Percentiles rank a stretch among this genome's conserved stretches.
Conservation (phyloP, 2,797 vertebrate species). For the Siniperca undulata region DNA sequence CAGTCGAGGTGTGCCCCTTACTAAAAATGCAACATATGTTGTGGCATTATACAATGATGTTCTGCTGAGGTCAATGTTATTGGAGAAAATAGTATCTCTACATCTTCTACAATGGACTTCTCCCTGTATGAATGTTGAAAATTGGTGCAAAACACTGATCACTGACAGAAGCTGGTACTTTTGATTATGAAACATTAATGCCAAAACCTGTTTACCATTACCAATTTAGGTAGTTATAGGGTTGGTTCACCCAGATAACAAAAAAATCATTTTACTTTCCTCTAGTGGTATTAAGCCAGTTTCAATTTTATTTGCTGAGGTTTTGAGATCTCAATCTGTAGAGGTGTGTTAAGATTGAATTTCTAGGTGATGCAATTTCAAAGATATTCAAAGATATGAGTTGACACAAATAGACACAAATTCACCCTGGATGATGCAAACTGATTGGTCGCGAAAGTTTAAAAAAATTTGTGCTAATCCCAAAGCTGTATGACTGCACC, state of each 20-base stretch:
- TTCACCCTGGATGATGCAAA: not conserved
- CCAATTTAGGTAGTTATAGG: conserved; percentile 2
- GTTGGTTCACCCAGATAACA: not conserved
- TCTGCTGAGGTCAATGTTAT: not conserved
- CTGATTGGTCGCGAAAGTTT: not conserved
- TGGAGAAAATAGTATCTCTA: not conserved
- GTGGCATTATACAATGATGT: not conserved
- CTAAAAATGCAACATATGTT: not conserved
- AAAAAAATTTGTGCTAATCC: not conserved
- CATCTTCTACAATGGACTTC: not conserved
- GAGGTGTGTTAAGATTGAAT: not conserved
- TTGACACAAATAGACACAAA: not conserved
- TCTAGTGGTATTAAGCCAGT: not conserved
- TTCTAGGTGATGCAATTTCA: not conserved
- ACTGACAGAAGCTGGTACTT: not conserved
- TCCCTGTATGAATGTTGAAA: not conserved
- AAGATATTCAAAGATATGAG: conserved; percentile 14
- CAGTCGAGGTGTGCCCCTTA: conserved; percentile 2
- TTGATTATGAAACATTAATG: not conserved
- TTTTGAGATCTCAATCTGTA: not conserved
- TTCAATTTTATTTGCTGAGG: not conserved
- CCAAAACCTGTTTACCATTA: not conserved
- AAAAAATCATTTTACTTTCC: not conserved
- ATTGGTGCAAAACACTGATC: not conserved
- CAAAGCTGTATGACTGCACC: not conserved